Base-by-base conservation (phyloP, 2,888 invertebrate genomes). In the Elegia similella region DNA sequence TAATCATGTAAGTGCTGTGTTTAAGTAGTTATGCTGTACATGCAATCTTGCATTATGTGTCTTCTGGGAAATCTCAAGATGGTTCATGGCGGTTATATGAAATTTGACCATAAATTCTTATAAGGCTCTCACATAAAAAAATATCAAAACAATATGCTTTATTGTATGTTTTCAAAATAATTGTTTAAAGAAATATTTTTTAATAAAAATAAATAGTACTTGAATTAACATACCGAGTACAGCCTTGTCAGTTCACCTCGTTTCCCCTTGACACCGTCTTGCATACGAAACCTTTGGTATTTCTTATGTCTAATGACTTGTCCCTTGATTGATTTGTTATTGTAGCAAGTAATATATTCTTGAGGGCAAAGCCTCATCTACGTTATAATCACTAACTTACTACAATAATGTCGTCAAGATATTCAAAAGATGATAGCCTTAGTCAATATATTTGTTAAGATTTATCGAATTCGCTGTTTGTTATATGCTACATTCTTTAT, bases 251-350 rank as follows among this genome's bases (percentile, higher is more conserved):
- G 17, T 12, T 15, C 29, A 10, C 42, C n/a, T 42, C 10, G 42
- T 42, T 10, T 60, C 63, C 57, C 62, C 64, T 65, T 65, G 64
- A 65, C 64, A 64, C 59, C 52, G 42, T 58, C 54, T 47, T 16
- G 55, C 48, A 43, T 54, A 52, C 53, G n/a, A 42, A 63, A 57
- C 57, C 55, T 52, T 50, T 47, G 50, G 42, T 38, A n/a, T 56
- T 55, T n/a, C 23, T 52, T 46, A 29, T 46, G 46, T 58, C 55
- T 58, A 44, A 48, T 29, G 17, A 16, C 52, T 13, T 53, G 16
- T 50, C 50, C 17, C 34, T 50, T 44, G 42, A 43, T 30, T 34
- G 38, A 3, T 12, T 38, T 50, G 34, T 32, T 56, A 32, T 55
- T 52, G 46, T 3, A 16, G 15, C 44, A 16, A 3, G 7, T 23